Conservation (phyloP, 2,797 vertebrate genomes). For the Cygnus olor region DNA sequence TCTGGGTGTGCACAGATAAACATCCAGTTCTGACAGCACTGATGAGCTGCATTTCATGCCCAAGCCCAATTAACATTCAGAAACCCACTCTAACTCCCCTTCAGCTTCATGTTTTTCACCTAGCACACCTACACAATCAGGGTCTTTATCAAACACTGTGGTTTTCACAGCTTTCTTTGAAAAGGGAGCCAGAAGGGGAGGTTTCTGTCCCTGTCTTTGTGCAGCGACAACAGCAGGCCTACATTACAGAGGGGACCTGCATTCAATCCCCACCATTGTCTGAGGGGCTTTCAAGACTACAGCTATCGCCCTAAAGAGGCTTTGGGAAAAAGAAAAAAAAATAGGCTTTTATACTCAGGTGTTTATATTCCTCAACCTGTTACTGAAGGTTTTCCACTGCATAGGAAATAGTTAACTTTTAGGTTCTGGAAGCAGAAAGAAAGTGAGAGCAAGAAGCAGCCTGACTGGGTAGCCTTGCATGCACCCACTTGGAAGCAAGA, state of each 20-base stretch:
- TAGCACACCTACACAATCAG: conserved; percentile 37
- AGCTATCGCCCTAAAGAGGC: rapidly evolving
- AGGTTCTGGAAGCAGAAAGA: background rate
- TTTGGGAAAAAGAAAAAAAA: background rate
- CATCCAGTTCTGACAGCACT: background rate
- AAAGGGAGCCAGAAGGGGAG: background rate
- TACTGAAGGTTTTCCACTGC: background rate
- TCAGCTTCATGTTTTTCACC: conserved; percentile 37
- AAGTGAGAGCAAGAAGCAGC: background rate
- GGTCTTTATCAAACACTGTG: background rate
- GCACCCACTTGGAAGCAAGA: background rate
- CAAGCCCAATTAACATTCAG: conserved; percentile 21
- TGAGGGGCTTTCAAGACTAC: background rate
- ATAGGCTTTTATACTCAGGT: background rate
- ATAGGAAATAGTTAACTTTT: background rate
- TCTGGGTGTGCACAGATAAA: background rate
- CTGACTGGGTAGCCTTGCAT: background rate
- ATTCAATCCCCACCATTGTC: background rate
- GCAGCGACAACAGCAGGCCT: background rate
- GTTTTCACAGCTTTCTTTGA: conserved; percentile 11
- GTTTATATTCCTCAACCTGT: background rate
- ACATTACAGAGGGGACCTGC: background rate
- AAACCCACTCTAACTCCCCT: conserved; percentile 48
- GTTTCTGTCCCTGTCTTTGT: background rate
- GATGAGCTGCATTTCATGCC: background rate